phyloP scores from a whole-genome alignment of 2,888 invertebrate species.

The Erynnis tages region DNA sequence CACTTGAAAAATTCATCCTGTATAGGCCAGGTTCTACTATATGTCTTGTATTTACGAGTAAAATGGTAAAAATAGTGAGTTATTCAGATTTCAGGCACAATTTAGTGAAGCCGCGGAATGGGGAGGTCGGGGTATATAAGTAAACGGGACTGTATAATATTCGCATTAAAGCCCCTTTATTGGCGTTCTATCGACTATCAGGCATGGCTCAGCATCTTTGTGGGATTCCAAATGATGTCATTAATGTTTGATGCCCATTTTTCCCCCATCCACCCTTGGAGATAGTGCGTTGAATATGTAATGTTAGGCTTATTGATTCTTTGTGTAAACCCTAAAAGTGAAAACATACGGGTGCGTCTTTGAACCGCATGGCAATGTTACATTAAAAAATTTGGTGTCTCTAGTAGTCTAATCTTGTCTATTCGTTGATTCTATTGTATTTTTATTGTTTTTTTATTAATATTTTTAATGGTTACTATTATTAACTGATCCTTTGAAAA shows the following conservation, averaged over 20 bases:
- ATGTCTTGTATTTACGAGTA: constrained; percentile 17
- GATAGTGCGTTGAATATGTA: constrained; percentile 63
- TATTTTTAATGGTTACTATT: too few species aligned
- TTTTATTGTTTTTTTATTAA: too few species aligned
- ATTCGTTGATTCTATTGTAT: too few species aligned
- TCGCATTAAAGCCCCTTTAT: constrained; percentile 69
- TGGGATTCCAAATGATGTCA: constrained; percentile 68
- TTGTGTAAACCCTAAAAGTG: constrained; percentile 12
- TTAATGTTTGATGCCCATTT: constrained; percentile 70
- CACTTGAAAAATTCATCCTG: too few species aligned
- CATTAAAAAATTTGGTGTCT: neutral
- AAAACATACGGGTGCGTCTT: neutral
- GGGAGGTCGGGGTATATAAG: constrained; percentile 32
- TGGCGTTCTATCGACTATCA: constrained; percentile 71
- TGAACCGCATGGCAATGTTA: neutral
- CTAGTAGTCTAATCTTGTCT: too few species aligned
- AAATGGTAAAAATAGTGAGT: constrained; percentile 23
- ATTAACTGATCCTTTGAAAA: neutral
- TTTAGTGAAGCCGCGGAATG: constrained; percentile 29
- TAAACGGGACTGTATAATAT: constrained; percentile 66
- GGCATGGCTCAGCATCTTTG: constrained; percentile 69
- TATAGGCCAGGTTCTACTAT: too few species aligned
- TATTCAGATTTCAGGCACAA: constrained; percentile 26
- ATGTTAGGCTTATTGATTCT: constrained; percentile 35
- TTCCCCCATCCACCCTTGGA: constrained; percentile 46